Evolutionary conservation across 2,888 invertebrate species (phyloP).

Genomic region (Cetonia aurata): DNA sequence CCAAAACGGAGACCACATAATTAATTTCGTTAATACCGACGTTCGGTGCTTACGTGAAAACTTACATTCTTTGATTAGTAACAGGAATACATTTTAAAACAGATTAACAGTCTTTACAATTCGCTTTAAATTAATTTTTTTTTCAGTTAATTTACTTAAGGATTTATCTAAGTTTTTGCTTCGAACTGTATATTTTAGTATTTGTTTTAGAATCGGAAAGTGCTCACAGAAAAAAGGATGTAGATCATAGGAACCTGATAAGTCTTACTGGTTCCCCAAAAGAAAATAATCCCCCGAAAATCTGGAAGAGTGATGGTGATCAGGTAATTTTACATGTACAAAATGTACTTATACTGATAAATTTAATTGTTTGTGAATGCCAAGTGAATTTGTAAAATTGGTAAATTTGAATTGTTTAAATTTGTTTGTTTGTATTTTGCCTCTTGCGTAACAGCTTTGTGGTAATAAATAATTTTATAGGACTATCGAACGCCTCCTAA

Average conservation of each 20-base stretch:
- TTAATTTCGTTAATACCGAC: no score
- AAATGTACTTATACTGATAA: background rate
- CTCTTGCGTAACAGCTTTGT: background rate
- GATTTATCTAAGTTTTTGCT: background rate
- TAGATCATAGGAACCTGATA: conserved; percentile 88
- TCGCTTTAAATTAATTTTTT: no score
- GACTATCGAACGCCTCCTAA: conserved; percentile 55
- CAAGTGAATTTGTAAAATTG: background rate
- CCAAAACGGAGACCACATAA: no score
- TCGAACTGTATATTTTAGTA: conserved; percentile 43
- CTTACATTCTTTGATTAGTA: no score
- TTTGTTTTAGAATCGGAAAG: conserved; percentile 41
- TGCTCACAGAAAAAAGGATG: conserved; percentile 70
- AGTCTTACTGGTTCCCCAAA: conserved; percentile 81
- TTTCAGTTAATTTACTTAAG: no score
- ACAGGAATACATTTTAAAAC: no score
- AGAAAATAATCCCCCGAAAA: conserved; percentile 31
- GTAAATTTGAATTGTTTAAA: no score
- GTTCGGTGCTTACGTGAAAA: no score
- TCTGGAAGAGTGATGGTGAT: conserved; percentile 39
- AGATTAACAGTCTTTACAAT: no score
- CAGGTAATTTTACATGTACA: conserved; percentile 35
- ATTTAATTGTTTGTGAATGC: background rate
- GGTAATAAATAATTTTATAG: conserved; percentile 48
- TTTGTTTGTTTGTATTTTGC: no score